Evolutionary conservation across 2,888 invertebrate species (phyloP).

Genomic region (Pachycephus smyrnensis): DNA sequence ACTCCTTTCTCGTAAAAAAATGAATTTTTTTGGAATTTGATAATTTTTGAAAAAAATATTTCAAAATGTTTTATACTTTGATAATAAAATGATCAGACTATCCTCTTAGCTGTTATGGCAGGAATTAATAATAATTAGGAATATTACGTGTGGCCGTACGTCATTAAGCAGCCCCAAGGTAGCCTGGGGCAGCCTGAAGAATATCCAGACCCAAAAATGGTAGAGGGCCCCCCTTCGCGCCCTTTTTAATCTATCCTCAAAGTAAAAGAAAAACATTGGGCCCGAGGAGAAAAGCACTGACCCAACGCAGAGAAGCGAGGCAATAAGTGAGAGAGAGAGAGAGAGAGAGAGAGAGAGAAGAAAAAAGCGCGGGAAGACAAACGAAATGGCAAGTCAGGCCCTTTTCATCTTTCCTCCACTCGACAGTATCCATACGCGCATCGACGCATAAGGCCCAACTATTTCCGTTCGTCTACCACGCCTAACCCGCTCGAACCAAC

Average conservation of each 20-base stretch:
- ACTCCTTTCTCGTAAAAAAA: background rate
- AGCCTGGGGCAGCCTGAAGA: background rate
- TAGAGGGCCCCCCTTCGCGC: constrained; percentile 8
- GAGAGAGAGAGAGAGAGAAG: constrained; percentile 11
- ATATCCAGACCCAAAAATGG: background rate
- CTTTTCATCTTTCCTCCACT: background rate
- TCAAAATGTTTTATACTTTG: background rate
- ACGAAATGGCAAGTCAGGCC: background rate
- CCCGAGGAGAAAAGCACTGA: constrained; percentile 7
- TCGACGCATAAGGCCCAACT: background rate
- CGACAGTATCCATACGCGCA: background rate
- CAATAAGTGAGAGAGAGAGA: constrained; percentile 17
- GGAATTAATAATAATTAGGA: background rate
- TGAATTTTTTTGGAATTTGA: background rate
- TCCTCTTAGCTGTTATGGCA: background rate
- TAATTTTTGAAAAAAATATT: background rate
- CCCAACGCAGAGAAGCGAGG: background rate
- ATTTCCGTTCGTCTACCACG: background rate
- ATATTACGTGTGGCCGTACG: background rate
- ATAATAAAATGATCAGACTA: background rate
- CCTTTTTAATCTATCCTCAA: constrained; percentile 26
- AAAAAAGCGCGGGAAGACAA: background rate
- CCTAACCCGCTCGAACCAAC: background rate
- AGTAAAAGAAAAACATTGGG: constrained; percentile 15
- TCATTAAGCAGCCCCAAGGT: background rate